Evolutionary conservation across 2,113 vertebrate species (phyloP).

Genomic region (Cyphomyrus discorhynchus): DNA sequence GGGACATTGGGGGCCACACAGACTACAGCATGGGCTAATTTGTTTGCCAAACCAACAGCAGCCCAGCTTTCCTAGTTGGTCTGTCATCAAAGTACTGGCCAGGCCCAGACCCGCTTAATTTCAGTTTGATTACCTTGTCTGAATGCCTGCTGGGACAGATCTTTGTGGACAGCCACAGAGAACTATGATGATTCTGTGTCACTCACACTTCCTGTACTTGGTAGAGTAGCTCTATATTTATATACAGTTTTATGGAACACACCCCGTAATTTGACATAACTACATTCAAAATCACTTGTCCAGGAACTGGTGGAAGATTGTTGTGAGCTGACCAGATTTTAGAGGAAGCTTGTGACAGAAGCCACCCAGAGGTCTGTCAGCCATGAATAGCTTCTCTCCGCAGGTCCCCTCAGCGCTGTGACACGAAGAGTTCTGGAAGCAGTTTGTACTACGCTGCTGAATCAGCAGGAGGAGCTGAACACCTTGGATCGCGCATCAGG

Average conservation of each 20-base stretch:
- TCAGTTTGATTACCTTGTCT: background rate
- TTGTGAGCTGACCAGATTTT: background rate
- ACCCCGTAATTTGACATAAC: background rate
- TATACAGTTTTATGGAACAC: background rate
- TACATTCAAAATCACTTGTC: background rate
- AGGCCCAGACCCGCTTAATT: background rate
- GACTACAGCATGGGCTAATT: background rate
- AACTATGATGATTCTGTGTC: background rate
- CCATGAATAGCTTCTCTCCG: background rate
- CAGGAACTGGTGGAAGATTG: background rate
- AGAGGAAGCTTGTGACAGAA: background rate
- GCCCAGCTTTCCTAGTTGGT: background rate
- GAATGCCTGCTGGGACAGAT: background rate
- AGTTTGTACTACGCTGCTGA: slow-evolving; percentile 66
- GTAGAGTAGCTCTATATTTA: background rate
- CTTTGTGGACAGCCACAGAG: background rate
- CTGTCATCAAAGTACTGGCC: background rate
- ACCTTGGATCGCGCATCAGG: slow-evolving; percentile 78
- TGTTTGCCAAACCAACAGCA: background rate
- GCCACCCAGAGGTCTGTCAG: background rate
- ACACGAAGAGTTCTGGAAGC: slow-evolving; percentile 48
- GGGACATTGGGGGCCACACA: background rate
- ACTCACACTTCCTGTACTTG: background rate
- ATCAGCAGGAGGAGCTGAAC: slow-evolving; percentile 72
- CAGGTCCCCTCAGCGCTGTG: slow-evolving; percentile 49